Evolutionary conservation across 2,797 vertebrate species (phyloP).

Genomic region (Neopelma chrysocephalum): DNA sequence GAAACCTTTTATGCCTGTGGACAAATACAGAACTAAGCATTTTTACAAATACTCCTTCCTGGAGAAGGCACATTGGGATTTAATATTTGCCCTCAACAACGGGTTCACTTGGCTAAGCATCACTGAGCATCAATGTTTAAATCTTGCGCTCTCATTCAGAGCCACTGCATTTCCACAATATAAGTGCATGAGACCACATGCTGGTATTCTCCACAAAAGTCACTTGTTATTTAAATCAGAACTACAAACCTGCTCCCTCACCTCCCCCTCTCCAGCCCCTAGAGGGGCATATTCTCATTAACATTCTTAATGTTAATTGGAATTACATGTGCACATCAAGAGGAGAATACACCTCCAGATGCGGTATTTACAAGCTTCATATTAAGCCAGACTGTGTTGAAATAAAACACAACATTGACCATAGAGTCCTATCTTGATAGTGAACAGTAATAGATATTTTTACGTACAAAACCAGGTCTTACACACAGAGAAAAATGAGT

Average conservation of each 20-base stretch:
- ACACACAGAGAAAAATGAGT: background rate
- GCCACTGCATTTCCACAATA: conserved; percentile 60
- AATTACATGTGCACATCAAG: conserved; percentile 74
- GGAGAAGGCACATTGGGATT: conserved; percentile 9
- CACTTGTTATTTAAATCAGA: conserved; percentile 76
- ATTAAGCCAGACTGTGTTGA: conserved; percentile 54
- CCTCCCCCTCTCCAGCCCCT: conserved; percentile 30
- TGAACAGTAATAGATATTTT: background rate
- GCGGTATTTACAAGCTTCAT: conserved; percentile 70
- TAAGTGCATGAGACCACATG: conserved; percentile 61
- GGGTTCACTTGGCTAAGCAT: conserved; percentile 63
- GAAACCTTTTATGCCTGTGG: conserved; percentile 1
- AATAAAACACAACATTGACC: conserved; percentile 59
- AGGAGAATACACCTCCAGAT: conserved; percentile 74
- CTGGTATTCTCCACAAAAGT: conserved; percentile 69
- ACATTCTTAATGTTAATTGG: conserved; percentile 74
- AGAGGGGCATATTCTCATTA: conserved; percentile 71
- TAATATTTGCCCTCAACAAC: conserved; percentile 61
- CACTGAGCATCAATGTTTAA: conserved; percentile 66
- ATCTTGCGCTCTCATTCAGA: conserved; percentile 49
- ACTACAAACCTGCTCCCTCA: conserved; percentile 63
- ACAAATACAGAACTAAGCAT: conserved; percentile 29
- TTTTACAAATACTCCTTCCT: conserved; percentile 42
- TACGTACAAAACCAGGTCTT: background rate
- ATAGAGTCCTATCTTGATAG: background rate